A percentile compares a stretch with the other conserved stretches of the same genome.
Evolutionary conservation across 2,797 vertebrate species (phyloP).

Genomic region (Dryobates pubescens): DNA sequence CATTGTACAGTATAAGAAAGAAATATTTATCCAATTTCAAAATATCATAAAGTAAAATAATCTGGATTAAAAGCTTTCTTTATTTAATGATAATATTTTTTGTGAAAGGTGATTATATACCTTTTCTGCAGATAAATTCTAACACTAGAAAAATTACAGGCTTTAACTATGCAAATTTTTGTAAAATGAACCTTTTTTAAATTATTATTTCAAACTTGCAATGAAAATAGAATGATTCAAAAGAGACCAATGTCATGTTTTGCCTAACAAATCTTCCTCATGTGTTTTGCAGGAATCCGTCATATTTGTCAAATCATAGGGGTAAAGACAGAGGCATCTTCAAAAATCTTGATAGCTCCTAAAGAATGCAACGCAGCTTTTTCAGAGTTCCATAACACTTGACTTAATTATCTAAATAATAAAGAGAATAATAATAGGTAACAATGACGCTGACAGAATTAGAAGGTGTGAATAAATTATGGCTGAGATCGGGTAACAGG

Average conservation of each 20-base stretch:
- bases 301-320: background rate
- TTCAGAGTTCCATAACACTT: background rate
- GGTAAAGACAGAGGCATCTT: background rate
- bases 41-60: background rate
- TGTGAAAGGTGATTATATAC: too few species aligned
- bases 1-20: background rate
- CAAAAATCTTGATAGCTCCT: background rate
- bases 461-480: slow-evolving; percentile 27
- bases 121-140: background rate
- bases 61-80: background rate
- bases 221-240: background rate
- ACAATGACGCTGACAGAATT: background rate
- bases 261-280: background rate
- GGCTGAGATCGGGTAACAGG: background rate
- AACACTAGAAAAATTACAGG: background rate
- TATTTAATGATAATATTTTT: background rate
- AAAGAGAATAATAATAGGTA: background rate
- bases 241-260: background rate
- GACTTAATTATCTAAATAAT: background rate
- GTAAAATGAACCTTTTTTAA: background rate
- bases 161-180: background rate
- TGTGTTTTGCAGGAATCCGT: background rate
- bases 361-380: background rate
- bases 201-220: background rate
- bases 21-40: background rate